Evolutionary conservation across 2,797 vertebrate genomes (phyloP).

Genomic region (Decapterus maruadsi): DNA sequence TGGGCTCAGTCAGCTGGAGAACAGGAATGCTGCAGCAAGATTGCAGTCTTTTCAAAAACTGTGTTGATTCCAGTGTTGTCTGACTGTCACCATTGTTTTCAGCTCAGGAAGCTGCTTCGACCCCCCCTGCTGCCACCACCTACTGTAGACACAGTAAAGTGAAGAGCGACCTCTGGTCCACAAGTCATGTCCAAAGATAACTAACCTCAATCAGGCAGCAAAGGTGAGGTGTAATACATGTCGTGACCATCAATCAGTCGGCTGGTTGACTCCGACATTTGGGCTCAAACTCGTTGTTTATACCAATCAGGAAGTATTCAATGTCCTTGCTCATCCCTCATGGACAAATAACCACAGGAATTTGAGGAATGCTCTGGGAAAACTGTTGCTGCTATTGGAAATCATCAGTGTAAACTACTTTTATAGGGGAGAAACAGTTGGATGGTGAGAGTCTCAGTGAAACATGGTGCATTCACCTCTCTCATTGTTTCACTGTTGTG

Average conservation of each 20-base stretch:
- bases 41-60: conserved; percentile 39
- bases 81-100: conserved; percentile 58
- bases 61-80: conserved; percentile 24
- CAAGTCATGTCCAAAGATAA: conserved; percentile 12
- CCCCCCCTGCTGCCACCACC: conserved; percentile 28
- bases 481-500: not conserved
- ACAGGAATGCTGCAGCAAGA: conserved; percentile 58
- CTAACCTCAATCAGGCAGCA: not conserved
- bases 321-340: conserved; percentile 72
- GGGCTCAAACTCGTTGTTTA: conserved; percentile 35
- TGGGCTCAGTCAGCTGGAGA: conserved; percentile 61
- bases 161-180: not conserved
- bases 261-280: not conserved
- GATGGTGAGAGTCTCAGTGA: not conserved
- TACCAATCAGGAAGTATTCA: conserved; percentile 63
- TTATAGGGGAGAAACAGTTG: conserved; percentile 14
- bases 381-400: conserved; percentile 76
- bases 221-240: conserved; percentile 1
- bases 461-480: conserved; percentile 20
- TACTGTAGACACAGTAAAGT: not conserved
- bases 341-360: conserved; percentile 82
- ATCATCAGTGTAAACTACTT: conserved; percentile 65
- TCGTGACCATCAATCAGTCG: too few species aligned
- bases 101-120: conserved; percentile 6
- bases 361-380: conserved; percentile 79